Evolutionary conservation across 2,888 invertebrate species (phyloP), one percentile per base, ranked within the genome.

Genomic region (Linnaemya tessellans): DNA sequence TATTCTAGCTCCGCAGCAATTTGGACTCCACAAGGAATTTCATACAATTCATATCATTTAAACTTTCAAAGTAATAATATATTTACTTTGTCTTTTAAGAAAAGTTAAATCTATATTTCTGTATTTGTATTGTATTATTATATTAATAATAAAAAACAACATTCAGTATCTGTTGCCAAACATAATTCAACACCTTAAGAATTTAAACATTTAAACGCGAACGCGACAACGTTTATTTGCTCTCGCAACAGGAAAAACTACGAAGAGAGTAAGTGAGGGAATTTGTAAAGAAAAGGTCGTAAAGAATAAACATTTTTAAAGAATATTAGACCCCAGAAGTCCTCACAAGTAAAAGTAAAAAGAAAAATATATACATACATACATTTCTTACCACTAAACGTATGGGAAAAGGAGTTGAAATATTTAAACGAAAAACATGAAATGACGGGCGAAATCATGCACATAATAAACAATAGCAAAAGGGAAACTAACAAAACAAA

Each of bases 111-210:
- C n/a, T n/a, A n/a, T n/a, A n/a, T n/a, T n/a, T n/a, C n/a, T n/a
- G n/a, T n/a, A n/a, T n/a, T n/a, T n/a, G n/a, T n/a, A n/a, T n/a
- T n/a, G n/a, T n/a, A n/a, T n/a, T n/a, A n/a, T n/a, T n/a, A n/a
- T n/a, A n/a, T n/a, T n/a, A n/a, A n/a, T n/a, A n/a, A n/a, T n/a
- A n/a, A 46, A 11, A 25, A 15, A 62, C 60, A 80, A 62, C 75
- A 15, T 70, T 64, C 25, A 62, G 71, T 73, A 80, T 58, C 35
- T 64, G 41, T 25, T 56, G n/a, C 49, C 18, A 74, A 68, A 81
- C 74, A 81, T 78, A 74, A 81, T 84, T 84, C 81, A 74, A 81
- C 81, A 84, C 84, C 73, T 81, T 22, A 73, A 70, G 73, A 79
- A 78, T 81, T 81, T 73, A 15, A 70, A 54, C 30, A 71, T 58